Evolutionary conservation across 2,888 invertebrate species (phyloP), one percentile per base, ranked within the genome.

Genomic region (Phragmatobia fuliginosa): DNA sequence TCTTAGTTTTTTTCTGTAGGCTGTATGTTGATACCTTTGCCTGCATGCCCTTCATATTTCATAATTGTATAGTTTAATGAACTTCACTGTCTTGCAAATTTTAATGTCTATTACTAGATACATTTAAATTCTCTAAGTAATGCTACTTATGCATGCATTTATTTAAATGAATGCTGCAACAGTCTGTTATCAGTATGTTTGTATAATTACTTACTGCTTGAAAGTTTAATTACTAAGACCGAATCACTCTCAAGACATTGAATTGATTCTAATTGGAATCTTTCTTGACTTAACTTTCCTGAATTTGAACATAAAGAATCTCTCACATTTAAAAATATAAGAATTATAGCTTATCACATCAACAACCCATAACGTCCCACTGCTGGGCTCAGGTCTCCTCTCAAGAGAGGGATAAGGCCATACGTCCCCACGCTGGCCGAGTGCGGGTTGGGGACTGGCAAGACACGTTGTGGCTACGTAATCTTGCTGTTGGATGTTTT

Each of bases 1-100:
- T 72, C 74, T 66, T 76, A 74, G 80, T 75, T 82, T 77, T 72
- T 74, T 75, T 77, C 71, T 4, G 41, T 38, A 70, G 66, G 66
- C 74, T 72, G 65, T 70, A 68, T 71, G 65, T 61, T 18, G 62
- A 67, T 67, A 52, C 64, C 52, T 62, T 71, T 58, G 52, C 70
- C 72, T 78, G 33, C 28, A 56, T 56, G 14, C 16, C 6, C 56
- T 56, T 28, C 16, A 28, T 10, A 45, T 31, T 63, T 36, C n/a
- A n/a, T 11, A 7, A 45, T 33, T 25, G n/a, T 25, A 4, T 64
- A 49, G 2, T 14, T 32, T n/a, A 8, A 2, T 1, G 25, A 36
- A 14, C 16, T 14, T 28, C 16, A 4, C 11, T 56, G 28, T 56
- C 28, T 25, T 56, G 16, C 16, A 56, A 16, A 52, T 3, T 25